A percentile compares a stretch with the other conserved stretches of the same genome.
Evolutionary conservation across 2,113 vertebrate genomes (phyloP).

Genomic region (Semnopithecus entellus): DNA sequence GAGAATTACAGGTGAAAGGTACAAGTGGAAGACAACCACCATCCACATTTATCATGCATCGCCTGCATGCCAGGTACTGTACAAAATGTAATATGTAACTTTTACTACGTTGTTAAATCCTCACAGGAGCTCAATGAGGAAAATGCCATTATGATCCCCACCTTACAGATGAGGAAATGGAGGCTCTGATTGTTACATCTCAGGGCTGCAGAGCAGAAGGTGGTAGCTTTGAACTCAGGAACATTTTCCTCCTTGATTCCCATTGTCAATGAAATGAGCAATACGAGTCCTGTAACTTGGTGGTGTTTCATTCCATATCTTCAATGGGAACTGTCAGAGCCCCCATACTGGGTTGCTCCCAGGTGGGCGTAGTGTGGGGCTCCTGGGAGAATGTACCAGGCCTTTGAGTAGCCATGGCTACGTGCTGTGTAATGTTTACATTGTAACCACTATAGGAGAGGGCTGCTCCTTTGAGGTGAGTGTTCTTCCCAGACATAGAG

Average conservation of each 20-base stretch:
- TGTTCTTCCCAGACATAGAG: neutral
- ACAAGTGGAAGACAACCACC: neutral
- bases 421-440: neutral
- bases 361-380: neutral
- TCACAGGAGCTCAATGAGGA: neutral
- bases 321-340: neutral
- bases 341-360: neutral
- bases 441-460: fast-evolving
- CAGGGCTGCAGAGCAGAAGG: neutral
- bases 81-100: neutral
- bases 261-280: neutral
- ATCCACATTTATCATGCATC: neutral
- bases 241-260: neutral
- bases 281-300: neutral
- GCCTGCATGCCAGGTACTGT: neutral
- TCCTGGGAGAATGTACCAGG: neutral
- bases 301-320: neutral
- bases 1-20: neutral
- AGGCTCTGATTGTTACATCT: neutral
- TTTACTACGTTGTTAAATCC: neutral
- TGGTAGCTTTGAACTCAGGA: neutral
- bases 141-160: neutral
- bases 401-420: neutral
- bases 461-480: neutral
- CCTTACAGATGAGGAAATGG: neutral